Base-by-base conservation (phyloP, 1,140 invertebrate species). In the Myzus persicae region DNA sequence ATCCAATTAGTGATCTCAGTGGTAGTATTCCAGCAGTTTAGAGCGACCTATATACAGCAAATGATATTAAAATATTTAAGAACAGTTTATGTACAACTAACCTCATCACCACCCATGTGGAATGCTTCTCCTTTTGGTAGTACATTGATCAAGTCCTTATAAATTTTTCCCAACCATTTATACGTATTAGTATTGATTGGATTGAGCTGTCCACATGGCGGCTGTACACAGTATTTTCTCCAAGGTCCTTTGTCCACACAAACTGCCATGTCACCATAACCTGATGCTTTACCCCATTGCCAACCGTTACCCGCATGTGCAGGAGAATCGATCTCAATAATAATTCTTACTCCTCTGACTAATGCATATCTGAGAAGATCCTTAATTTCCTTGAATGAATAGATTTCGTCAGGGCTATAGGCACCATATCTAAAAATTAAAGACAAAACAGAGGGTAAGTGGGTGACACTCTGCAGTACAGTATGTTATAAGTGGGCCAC, bases 101-200 rank as follows among this genome's bases (percentile, higher is more conserved):
- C 97, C 95, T 98, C 98, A 95, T 98, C 98, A 7, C 98, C 98
- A 24, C 98, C 98, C 95, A 98, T 97, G 94, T 98, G 98, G 81
- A 98, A 96, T 1, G 97, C 94, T 93, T 97, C 96, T 18, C 96
- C 96, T 81, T 91, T 93, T 0, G 96, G 95, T 20, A 96, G 97
- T 36, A 96, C 89, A 59, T 96, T 96, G 2, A 97, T 95, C 1
- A 98, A 95, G 94, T 98, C 97, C 76, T 95, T 95, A 94, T 97
- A 97, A 2, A 98, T 95, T 51, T 96, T 96, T 91, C 96, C 95
- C 18, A 98, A 95, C 6, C 98, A 96, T 20, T 95, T 95, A 94
- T 97, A 98, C 93, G 98, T 95, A 94, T 97, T 96, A 8, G 96
- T 96, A 94, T 98, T 98, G 14, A 97, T 96, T 0, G 97, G 97